These are phyloP conservation scores for Connochaetes taurinus DNA, from an alignment of 2,113 vertebrate genomes.

Conservation along the genomic window DNA sequence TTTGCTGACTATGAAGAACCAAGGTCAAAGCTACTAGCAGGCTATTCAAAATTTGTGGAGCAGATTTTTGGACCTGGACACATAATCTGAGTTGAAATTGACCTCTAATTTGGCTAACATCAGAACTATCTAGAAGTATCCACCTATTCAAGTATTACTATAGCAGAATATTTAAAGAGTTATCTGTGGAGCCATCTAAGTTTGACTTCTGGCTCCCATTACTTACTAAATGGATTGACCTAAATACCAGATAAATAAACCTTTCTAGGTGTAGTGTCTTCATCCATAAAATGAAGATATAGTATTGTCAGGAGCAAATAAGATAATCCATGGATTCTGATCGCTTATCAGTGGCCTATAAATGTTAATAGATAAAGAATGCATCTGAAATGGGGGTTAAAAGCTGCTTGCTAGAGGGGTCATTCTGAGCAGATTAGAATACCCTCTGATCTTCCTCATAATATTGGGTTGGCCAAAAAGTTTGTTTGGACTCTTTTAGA, in stretches of 20 bases:
- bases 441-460: background rate
- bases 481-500: background rate
- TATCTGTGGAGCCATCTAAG: background rate
- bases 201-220: background rate
- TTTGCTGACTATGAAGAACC: background rate
- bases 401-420: background rate
- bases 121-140: background rate
- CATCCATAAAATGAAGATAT: background rate
- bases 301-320: background rate
- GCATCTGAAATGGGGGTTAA: fast-evolving
- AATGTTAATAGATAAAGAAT: background rate
- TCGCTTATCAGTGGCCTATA: background rate
- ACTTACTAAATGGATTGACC: background rate
- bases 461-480: background rate
- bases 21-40: background rate
- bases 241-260: background rate
- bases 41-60: background rate
- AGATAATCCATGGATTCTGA: too few relatives aligned
- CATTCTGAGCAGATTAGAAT: background rate
- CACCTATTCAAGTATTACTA: background rate
- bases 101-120: background rate
- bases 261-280: background rate
- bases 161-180: background rate
- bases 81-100: background rate
- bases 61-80: background rate